Base-by-base conservation (phyloP, 2,888 invertebrate species). In the Diogma glabrata region DNA sequence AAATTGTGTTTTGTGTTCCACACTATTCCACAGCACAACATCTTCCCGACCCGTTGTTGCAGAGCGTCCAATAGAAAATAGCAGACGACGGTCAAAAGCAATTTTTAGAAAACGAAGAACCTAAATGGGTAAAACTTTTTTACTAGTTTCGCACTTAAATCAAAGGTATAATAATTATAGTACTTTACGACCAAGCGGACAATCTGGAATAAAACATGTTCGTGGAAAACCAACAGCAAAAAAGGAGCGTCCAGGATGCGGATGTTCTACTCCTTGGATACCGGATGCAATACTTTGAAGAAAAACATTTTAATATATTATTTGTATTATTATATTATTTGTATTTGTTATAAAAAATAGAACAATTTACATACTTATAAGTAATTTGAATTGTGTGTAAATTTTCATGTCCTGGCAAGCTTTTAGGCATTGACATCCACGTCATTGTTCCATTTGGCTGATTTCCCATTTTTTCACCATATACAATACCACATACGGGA, bases 21-120 rank as follows among this genome's bases (percentile, higher is more conserved):
- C 84, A 62, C 82, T 84, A 64, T 88, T 88, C 95, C 95, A 95
- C 45, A 90, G 82, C 51, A 94, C 87, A 54, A 91, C 89, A 72
- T 93, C 87, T 64, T 88, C 85, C 59, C 87, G 81, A 0, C 93
- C 94, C 0, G 93, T 93, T 1, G 94, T 95, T 53, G 82, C 81
- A 1, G 92, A 93, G 43, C 86, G 78, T 51, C 87, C 84, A 57
- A 95, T 84, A 0, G 87, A 85, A 72, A 95, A 95, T 59, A 90
- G 79, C 57, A 84, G 68, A 53, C 88, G 79, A 14, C 88, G 76
- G 63, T 87, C 85, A 77, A 93, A 95, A 22, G 90, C 91, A 55
- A 80, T 75, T 60, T 84, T 82, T 51, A 93, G 74, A 57, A 87
- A 75, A 53, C 81, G 69, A 60, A 92, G 69, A 56, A 92, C 81